These are phyloP conservation scores for Callitettix versicolor DNA, from an alignment of 1,140 invertebrate species.

Conservation along the genomic window DNA sequence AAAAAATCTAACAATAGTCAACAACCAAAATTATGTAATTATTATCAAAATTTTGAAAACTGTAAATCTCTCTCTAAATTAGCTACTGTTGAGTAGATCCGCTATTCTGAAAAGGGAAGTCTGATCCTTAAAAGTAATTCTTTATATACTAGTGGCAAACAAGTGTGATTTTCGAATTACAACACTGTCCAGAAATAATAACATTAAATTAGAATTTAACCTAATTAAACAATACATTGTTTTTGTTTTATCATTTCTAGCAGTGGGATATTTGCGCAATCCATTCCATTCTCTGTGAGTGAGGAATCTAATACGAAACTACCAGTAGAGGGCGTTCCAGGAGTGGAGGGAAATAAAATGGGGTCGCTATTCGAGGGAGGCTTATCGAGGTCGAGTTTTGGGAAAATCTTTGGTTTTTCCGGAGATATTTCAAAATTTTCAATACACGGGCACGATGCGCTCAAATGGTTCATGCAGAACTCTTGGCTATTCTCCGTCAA, in stretches of 20 bases:
- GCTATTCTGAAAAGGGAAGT: not conserved
- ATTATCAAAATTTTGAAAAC: too few relatives aligned
- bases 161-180: not conserved
- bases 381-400: not conserved
- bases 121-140: not conserved
- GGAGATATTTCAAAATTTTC: slow-evolving; percentile 37
- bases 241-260: too few relatives aligned
- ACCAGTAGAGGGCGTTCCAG: not conserved
- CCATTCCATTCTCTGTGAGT: too few relatives aligned
- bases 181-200: too few relatives aligned
- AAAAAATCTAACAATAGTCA: too few relatives aligned
- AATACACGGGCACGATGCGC: slow-evolving; percentile 48
- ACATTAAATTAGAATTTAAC: too few relatives aligned
- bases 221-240: too few relatives aligned
- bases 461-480: slow-evolving; percentile 36
- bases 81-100: too few relatives aligned
- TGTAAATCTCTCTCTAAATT: too few relatives aligned
- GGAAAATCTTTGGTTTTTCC: not conserved
- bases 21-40: too few relatives aligned
- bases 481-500: slow-evolving; percentile 25
- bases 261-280: too few relatives aligned
- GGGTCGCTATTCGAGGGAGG: not conserved
- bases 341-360: not conserved
- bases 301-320: not conserved
- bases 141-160: not conserved